Base-by-base conservation (phyloP, 2,888 invertebrate genomes). In the Diabrotica balteata region DNA sequence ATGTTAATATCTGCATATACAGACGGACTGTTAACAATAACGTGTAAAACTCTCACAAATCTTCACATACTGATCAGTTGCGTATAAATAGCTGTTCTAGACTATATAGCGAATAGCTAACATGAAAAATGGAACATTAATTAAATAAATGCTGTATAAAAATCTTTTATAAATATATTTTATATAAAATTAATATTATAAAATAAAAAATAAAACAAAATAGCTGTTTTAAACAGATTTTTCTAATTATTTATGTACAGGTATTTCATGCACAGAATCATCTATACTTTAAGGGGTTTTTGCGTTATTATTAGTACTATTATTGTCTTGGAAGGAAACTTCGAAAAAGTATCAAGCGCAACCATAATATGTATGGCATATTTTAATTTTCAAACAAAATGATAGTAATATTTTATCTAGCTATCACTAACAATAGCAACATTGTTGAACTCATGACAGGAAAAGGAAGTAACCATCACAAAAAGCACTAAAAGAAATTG, bases 1-100 rank as follows among this genome's bases (percentile, higher is more conserved):
- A 66, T 70, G 67, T 67, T 66, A 65, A 55, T 69, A 63, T 68
- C 64, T 67, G 70, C 73, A 69, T 72, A 68, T 71, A 73, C 72
- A 73, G 71, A 71, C 74, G 49, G 66, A 63, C 63, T 66, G 59
- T 62, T 58, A 69, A 69, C 69, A 69, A 57, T 57, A 57, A 62
- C 52, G 66, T 54, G n/a, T 61, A 66, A 66, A 63, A 59, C 62
- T 62, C 55, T 58, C 46, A 47, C 43, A 51, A 57, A 47, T 53
- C 43, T 63, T 51, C 61, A 58, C 50, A 63, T 57, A 57, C 45
- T 50, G 63, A 44, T 32, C 32, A 5, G 32, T 32, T 32, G 32
- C 32, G 32, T 32, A 32, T 32, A 32, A 32, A 32, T 32, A 32
- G 32, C 5, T 32, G 32, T 32, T 32, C 32, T 32, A 32, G 32